Conservation (phyloP, 2,888 invertebrate species). For the Drosophila lacicola region DNA sequence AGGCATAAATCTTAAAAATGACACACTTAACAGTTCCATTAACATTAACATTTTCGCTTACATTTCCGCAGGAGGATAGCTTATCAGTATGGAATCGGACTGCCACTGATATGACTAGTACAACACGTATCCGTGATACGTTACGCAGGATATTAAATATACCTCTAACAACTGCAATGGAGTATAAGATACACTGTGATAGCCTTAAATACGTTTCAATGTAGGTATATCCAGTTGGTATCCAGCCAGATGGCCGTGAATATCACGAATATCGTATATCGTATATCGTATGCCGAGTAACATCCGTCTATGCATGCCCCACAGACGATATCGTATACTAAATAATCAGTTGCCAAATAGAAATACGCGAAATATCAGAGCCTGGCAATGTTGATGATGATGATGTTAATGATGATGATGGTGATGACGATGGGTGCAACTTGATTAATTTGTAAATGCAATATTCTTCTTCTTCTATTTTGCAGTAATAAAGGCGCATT, state of each 20-base stretch:
- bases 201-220: slow-evolving; percentile 90
- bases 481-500: slow-evolving; percentile 84
- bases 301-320: slow-evolving; percentile 24
- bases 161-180: slow-evolving; percentile 95
- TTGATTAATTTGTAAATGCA: not conserved
- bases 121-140: slow-evolving; percentile 96
- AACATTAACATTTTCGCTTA: too few species aligned
- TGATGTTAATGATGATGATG: not conserved
- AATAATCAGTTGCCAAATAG: not conserved
- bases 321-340: slow-evolving; percentile 1
- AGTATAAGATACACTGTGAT: slow-evolving; percentile 95
- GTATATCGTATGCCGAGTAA: not conserved
- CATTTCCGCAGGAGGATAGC: slow-evolving; percentile 92
- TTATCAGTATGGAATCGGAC: slow-evolving; percentile 99
- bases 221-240: slow-evolving; percentile 69
- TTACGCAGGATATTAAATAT: slow-evolving; percentile 97
- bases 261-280: too few species aligned
- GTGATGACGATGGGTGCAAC: not conserved
- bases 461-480: slow-evolving; percentile 46
- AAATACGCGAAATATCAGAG: not conserved
- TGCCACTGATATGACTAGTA: slow-evolving; percentile 94
- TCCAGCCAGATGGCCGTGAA: too few species aligned
- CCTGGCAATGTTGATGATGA: slow-evolving; percentile 1
- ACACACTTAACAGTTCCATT: too few species aligned
- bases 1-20: not conserved